Evolutionary conservation across 1,140 invertebrate genomes (phyloP), one percentile per base, ranked within the genome.

Genomic region (Tetramorium alpestre): DNA sequence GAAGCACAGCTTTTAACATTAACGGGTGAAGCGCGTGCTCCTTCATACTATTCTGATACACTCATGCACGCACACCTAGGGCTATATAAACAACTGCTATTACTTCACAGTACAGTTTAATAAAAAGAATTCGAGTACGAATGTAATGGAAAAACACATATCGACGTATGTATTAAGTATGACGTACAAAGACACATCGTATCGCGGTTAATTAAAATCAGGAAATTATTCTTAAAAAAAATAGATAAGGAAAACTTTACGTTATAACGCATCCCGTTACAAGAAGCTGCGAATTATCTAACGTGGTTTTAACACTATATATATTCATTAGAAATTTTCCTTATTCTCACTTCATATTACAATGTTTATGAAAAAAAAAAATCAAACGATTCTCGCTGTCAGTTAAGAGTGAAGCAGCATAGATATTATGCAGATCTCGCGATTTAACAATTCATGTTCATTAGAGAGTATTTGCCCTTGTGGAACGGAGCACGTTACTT

Each of bases 11-110:
- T 73, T 33, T 82, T 73, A 51, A 82, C 28, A 7, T 69, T 41
- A 47, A 73, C 41, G 41, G 3, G 7, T 47, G 69, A 73, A 84
- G 69, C 69, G 60, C 80, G 80, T 84, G 80, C 80, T 84, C 28
- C 80, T 84, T 84, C 80, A 75, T 75, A 84, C 33, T 84, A 47
- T 84, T 75, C 28, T 60, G 54, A 60, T 70, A 54, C 54, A 73
- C 54, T 73, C 80, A 84, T 56, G 41, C 80, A 84, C 13, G 41
- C 80, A 84, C 22, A 75, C 80, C 28, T 84, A 84, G 80, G 80
- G 80, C 69, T 84, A 62, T 62, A 75, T 33, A 58, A 73, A 81
- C 78, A 60, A 75, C 69, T 60, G 69, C 41, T 73, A 73, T 84
- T 84, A 84, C 54, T 49, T 73, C 67, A 75, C 54, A 44, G 51